A percentile compares a stretch with the other conserved stretches of the same genome.
Conservation (phyloP, 2,797 vertebrate genomes). For the Otolemur crassicaudatus region DNA sequence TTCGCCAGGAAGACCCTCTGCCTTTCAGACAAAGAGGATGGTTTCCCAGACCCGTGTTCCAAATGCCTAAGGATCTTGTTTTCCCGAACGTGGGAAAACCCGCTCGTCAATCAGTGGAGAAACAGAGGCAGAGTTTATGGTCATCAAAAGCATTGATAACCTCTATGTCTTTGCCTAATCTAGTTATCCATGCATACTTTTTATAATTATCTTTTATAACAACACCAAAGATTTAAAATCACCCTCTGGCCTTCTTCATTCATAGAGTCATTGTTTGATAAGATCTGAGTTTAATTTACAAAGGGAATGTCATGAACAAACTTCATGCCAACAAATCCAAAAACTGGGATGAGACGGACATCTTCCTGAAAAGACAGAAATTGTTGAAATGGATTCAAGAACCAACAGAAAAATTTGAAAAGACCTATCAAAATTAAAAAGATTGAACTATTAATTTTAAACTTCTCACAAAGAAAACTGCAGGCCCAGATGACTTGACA, state of each 20-base stretch:
- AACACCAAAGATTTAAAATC: neutral
- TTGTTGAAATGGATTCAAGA: neutral
- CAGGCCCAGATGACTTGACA: neutral
- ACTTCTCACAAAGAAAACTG: neutral
- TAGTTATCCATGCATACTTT: neutral
- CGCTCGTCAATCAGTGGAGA: neutral
- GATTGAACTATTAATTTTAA: conserved; percentile 2
- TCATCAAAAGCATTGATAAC: neutral
- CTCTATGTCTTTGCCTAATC: neutral
- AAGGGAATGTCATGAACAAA: neutral
- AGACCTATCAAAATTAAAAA: neutral
- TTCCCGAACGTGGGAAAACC: neutral
- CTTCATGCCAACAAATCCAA: neutral
- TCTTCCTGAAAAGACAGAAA: neutral
- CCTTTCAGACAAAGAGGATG: neutral
- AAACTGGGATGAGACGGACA: neutral
- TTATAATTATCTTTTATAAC: neutral
- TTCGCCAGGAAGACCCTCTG: neutral
- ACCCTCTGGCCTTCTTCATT: neutral
- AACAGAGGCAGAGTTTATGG: neutral
- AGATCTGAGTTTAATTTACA: neutral
- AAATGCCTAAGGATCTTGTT: neutral
- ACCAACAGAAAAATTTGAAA: neutral
- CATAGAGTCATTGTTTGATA: neutral
- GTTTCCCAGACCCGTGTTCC: neutral